These are phyloP conservation scores for Labia minor DNA, from an alignment of 2,888 invertebrate genomes.

Conservation along the genomic window DNA sequence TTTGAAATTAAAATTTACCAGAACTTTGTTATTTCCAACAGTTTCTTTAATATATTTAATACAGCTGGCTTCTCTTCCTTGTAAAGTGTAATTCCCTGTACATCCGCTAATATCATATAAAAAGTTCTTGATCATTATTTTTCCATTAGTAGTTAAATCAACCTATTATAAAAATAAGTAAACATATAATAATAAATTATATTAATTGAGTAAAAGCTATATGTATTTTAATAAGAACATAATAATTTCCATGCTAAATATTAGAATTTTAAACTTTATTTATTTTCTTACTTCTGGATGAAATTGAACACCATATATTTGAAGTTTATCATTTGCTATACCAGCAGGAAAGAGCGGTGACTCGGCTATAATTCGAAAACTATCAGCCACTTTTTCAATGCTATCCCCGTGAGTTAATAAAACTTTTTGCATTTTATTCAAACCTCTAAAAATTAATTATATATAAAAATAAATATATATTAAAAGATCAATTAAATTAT, in stretches of 20 bases:
- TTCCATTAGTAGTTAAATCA: slow-evolving; percentile 80
- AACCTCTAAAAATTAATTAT: slow-evolving; percentile 50
- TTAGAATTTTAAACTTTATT: no score
- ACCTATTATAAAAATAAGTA: slow-evolving; percentile 53
- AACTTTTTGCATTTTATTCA: slow-evolving; percentile 79
- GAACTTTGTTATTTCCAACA: slow-evolving; percentile 84
- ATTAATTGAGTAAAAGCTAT: no score
- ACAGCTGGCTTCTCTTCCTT: slow-evolving; percentile 77
- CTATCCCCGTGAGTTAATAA: slow-evolving; percentile 96
- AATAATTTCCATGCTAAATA: no score
- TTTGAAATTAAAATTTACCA: slow-evolving; percentile 66
- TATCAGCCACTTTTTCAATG: slow-evolving; percentile 85
- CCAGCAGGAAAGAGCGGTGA: slow-evolving; percentile 76
- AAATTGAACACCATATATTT: slow-evolving; percentile 94
- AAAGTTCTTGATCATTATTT: slow-evolving; percentile 87
- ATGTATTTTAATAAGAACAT: no score
- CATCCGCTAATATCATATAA: slow-evolving; percentile 82
- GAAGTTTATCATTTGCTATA: slow-evolving; percentile 80
- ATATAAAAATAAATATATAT: slow-evolving; percentile 13
- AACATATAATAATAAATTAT: slow-evolving; percentile 15
- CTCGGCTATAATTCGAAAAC: slow-evolving; percentile 75
- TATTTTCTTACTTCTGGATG: slow-evolving; percentile 75
- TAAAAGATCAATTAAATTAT: no score
- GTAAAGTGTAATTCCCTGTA: slow-evolving; percentile 77
- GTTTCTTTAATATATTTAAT: slow-evolving; percentile 81